A percentile compares a stretch with the other conserved stretches of the same genome.
Conservation (phyloP, 2,113 vertebrate genomes). For the Herpetotheres cachinnans region DNA sequence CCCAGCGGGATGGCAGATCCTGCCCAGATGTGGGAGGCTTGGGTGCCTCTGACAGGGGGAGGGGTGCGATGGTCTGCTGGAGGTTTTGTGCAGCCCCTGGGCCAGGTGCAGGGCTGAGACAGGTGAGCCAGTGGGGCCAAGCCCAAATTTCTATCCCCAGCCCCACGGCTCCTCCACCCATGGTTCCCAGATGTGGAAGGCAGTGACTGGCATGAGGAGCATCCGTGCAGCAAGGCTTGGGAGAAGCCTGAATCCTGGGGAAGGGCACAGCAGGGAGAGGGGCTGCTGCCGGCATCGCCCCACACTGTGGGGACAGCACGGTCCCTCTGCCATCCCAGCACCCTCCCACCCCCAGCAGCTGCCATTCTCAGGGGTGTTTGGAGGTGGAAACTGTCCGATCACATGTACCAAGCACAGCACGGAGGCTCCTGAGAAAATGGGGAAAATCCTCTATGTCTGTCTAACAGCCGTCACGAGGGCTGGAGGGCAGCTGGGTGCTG, state of each 20-base stretch:
- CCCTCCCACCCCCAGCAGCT: not conserved
- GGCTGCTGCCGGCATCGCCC: not conserved
- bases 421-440: not conserved
- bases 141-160: not conserved
- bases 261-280: not conserved
- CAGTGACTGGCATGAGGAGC: not conserved
- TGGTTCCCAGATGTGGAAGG: not conserved
- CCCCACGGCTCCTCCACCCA: not conserved
- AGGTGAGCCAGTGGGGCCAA: not conserved
- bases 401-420: not conserved
- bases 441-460: not conserved
- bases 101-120: not conserved
- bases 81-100: not conserved
- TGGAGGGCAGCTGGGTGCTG: not conserved
- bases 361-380: accelerated
- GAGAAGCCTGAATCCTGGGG: not conserved
- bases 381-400: not conserved
- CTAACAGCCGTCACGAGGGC: accelerated
- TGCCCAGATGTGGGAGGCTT: not conserved
- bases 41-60: accelerated
- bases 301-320: accelerated
- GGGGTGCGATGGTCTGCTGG: not conserved
- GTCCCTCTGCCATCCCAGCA: not conserved
- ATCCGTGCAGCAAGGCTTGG: not conserved
- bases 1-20: not conserved